These are phyloP conservation scores for Perca flavescens DNA, from an alignment of 2,113 vertebrate species.

Conservation along the genomic window DNA sequence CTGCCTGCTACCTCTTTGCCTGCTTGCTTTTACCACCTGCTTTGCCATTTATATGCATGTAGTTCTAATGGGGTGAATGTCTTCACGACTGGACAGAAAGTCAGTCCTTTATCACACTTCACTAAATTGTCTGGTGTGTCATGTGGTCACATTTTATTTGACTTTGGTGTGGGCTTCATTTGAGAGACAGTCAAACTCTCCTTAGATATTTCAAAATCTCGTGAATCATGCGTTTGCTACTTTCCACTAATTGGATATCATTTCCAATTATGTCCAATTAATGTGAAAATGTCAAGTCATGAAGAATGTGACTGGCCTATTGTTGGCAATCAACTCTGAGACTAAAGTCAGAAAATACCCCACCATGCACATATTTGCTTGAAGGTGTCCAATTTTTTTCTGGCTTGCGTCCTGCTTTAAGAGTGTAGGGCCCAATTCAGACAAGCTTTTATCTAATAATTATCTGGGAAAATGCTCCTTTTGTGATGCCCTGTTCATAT, in stretches of 20 bases:
- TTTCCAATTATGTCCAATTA: slow-evolving; percentile 66
- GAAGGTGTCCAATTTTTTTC: slow-evolving; percentile 44
- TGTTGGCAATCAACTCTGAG: slow-evolving; percentile 42
- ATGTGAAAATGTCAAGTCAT: slow-evolving; percentile 63
- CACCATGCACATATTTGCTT: slow-evolving; percentile 55
- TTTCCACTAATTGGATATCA: slow-evolving; percentile 59
- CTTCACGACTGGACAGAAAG: slow-evolving; percentile 56
- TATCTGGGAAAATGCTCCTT: neutral
- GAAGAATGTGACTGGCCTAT: slow-evolving; percentile 49
- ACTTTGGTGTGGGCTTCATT: slow-evolving; percentile 59
- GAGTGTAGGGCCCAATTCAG: slow-evolving; percentile 66
- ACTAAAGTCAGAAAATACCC: slow-evolving; percentile 46
- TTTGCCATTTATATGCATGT: slow-evolving; percentile 86
- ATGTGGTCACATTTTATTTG: slow-evolving; percentile 56
- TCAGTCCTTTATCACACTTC: slow-evolving; percentile 58
- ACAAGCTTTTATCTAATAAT: slow-evolving; percentile 44
- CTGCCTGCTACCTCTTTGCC: slow-evolving; percentile 88
- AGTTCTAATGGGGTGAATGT: slow-evolving; percentile 75
- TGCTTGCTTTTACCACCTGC: slow-evolving; percentile 89
- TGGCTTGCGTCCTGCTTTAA: slow-evolving; percentile 62
- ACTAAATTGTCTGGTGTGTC: slow-evolving; percentile 64
- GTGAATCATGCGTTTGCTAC: slow-evolving; percentile 47
- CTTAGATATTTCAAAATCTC: slow-evolving; percentile 35
- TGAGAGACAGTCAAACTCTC: slow-evolving; percentile 35
- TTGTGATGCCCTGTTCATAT: neutral